Evolutionary conservation across 2,797 vertebrate species (phyloP).

Genomic region (Phoeniculus purpureus): DNA sequence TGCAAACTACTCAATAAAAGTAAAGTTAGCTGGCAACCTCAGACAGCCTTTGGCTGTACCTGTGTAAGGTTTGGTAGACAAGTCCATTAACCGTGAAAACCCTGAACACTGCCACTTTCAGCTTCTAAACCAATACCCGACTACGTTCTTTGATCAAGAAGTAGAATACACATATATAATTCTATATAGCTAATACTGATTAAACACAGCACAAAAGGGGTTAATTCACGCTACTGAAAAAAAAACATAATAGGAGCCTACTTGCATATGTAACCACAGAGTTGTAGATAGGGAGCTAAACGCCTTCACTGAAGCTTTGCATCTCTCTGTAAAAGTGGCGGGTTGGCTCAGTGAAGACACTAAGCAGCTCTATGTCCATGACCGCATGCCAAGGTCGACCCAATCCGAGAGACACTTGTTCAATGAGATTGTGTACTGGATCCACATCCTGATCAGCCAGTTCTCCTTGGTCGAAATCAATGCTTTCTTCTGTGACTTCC

Average conservation of each 20-base stretch:
- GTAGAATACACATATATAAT: conserved; percentile 91
- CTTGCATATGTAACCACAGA: conserved; percentile 87
- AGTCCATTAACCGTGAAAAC: conserved; percentile 86
- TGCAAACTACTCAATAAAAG: conserved; percentile 76
- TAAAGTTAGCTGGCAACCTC: conserved; percentile 82
- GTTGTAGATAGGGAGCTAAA: conserved; percentile 86
- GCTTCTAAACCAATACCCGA: conserved; percentile 89
- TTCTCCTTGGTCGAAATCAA: conserved; percentile 97
- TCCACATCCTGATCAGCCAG: conserved; percentile 90
- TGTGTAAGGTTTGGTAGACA: conserved; percentile 73
- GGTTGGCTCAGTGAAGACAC: conserved; percentile 94
- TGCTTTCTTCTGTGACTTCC: conserved; percentile 96
- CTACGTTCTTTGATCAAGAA: conserved; percentile 89
- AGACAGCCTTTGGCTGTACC: conserved; percentile 73
- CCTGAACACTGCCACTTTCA: conserved; percentile 84
- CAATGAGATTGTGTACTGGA: conserved; percentile 94
- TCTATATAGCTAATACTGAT: conserved; percentile 93
- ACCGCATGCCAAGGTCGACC: conserved; percentile 93
- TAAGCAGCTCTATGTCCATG: conserved; percentile 89
- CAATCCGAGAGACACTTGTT: conserved; percentile 95
- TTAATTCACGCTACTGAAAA: conserved; percentile 87
- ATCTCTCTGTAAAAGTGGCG: conserved; percentile 97
- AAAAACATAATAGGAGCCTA: conserved; percentile 83
- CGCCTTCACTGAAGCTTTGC: conserved; percentile 94
- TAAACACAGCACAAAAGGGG: conserved; percentile 91